Evolutionary conservation across 2,113 vertebrate genomes (phyloP), one percentile per base, ranked within the genome.

Genomic region (Psilopsiagon aymara): DNA sequence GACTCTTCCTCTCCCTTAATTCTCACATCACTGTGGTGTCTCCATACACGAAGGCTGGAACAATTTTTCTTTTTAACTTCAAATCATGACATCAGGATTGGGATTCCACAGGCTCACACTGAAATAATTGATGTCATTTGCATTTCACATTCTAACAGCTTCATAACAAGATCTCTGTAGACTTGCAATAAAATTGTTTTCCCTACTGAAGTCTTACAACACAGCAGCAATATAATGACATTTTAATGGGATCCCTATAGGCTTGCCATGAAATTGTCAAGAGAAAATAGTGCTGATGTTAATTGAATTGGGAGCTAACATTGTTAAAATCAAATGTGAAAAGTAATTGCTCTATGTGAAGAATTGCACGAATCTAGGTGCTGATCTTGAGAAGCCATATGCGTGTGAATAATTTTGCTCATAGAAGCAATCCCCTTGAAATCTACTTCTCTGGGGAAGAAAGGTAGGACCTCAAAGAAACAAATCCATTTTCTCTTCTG

Each of bases 211-310:
- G 80, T 93, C 96, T 96, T 90, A 78, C 60, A 96, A 97, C 80
- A 86, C 74, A 83, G 80, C 73, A 74, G 94, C 81, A 95, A 86
- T 89, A 97, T 96, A 95, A 97, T 89, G 94, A 96, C 92, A 96
- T 96, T 95, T 97, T 96, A 97, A 97, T 97, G 92, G 94, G 88
- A 95, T 97, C 95, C 88, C 96, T 82, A 92, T 94, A 94, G 97
- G 88, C 91, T 81, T 94, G 90, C 87, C 23, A 74, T 74, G 81
- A 93, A 97, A 97, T 97, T 97, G 96, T 97, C 96, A 95, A 39
- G 97, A 96, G 97, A 95, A 95, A 96, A 94, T 75, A 80, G 74
- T 76, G 86, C 27, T 1, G 9, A 96, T 88, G 90, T 78, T 97
- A 97, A 97, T 94, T 97, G 95, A 97, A 97, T 95, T 95, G 94